phyloP scores from a whole-genome alignment of 2,113 vertebrate genomes.

The Prinia subflava region DNA sequence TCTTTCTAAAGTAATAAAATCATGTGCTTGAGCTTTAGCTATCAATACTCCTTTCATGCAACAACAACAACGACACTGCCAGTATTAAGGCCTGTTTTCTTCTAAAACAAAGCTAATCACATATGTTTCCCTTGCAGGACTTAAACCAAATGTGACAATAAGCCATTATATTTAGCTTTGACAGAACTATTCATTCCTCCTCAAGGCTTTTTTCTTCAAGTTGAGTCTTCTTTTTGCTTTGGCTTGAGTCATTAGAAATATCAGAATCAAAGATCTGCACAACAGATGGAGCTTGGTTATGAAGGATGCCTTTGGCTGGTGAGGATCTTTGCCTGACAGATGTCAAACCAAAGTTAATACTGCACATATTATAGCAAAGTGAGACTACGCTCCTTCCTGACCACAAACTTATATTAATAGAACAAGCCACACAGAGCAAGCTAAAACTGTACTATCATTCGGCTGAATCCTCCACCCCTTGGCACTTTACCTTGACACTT shows the following conservation, averaged over 20 bases:
- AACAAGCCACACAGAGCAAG: conserved; percentile 25
- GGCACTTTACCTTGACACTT: neutral
- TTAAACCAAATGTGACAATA: neutral
- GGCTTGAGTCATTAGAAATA: neutral
- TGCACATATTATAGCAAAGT: conserved; percentile 24
- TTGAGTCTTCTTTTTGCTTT: neutral
- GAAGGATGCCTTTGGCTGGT: conserved; percentile 42
- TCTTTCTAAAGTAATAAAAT: conserved; percentile 49
- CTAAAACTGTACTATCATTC: conserved; percentile 23
- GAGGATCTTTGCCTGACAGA: conserved; percentile 44
- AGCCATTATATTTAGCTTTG: neutral
- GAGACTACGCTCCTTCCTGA: conserved; percentile 10
- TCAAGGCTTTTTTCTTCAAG: neutral
- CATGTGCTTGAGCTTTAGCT: conserved; percentile 17
- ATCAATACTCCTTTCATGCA: conserved; percentile 1
- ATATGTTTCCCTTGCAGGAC: neutral
- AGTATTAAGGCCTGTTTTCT: conserved; percentile 35
- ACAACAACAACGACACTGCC: conserved; percentile 27
- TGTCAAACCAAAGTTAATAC: conserved; percentile 63
- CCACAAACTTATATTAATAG: conserved; percentile 52
- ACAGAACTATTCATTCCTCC: neutral
- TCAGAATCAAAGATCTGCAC: neutral
- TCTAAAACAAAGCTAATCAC: conserved; percentile 51
- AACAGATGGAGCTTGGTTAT: neutral
- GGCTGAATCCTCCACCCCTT: neutral